Evolutionary conservation across 2,797 vertebrate genomes (phyloP).

Genomic region (Anniella stebbinsi): DNA sequence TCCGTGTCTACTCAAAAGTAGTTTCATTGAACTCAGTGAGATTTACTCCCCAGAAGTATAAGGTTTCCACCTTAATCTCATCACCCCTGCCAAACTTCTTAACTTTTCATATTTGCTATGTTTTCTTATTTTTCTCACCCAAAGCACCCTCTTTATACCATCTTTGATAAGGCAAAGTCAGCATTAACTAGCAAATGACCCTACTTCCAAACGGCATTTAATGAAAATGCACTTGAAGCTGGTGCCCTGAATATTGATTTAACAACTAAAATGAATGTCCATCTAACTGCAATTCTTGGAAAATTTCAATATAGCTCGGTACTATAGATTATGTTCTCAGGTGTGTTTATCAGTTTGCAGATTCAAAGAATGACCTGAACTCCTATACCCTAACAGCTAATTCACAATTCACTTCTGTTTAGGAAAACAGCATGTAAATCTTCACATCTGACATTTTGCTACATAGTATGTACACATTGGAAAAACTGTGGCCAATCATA

Average conservation of each 20-base stretch:
- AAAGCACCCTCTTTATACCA: constrained; percentile 48
- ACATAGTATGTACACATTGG: background rate
- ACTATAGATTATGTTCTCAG: background rate
- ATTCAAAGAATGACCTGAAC: constrained; percentile 42
- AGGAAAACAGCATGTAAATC: background rate
- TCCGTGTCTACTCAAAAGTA: background rate
- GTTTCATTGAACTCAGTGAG: background rate
- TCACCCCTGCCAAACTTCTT: constrained; percentile 26
- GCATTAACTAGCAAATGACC: constrained; percentile 58
- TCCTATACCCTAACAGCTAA: constrained; percentile 16
- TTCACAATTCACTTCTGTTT: background rate
- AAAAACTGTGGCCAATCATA: background rate
- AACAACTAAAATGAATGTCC: constrained; percentile 66
- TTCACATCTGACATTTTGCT: background rate
- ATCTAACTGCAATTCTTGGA: constrained; percentile 54
- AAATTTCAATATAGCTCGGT: constrained; percentile 56
- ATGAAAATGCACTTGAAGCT: constrained; percentile 52
- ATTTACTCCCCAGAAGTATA: background rate
- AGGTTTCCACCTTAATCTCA: constrained; percentile 9
- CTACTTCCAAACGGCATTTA: constrained; percentile 64
- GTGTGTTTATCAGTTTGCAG: constrained; percentile 58
- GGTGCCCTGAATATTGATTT: constrained; percentile 65
- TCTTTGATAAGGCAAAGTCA: constrained; percentile 59
- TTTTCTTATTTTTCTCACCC: constrained; percentile 38
- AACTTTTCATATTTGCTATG: constrained; percentile 26